Conservation (phyloP, 1,140 invertebrate species). For the Metaphire vulgaris region DNA sequence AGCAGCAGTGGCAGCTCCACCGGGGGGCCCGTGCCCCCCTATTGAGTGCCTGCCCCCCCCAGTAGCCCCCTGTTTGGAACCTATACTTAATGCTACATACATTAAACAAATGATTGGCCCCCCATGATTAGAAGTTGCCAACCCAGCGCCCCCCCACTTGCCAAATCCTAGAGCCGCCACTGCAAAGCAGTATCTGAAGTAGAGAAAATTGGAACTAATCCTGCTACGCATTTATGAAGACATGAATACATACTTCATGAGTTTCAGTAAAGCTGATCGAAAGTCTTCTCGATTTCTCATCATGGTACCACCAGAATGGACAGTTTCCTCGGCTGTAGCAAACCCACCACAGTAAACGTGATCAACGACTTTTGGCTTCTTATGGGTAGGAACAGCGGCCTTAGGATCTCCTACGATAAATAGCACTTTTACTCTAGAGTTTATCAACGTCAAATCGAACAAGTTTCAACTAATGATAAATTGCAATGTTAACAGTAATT, state of each 20-base stretch:
- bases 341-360: neutral
- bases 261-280: slow-evolving; percentile 66
- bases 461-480: neutral
- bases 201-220: neutral
- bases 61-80: too few species aligned
- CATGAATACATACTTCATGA: slow-evolving; percentile 58
- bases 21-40: too few species aligned
- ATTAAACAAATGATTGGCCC: too few species aligned
- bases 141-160: too few species aligned
- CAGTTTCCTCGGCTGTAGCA: neutral
- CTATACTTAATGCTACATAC: too few species aligned
- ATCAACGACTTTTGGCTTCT: neutral
- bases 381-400: neutral
- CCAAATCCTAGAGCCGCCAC: too few species aligned
- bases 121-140: too few species aligned
- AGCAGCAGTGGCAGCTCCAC: too few species aligned
- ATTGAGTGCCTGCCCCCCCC: too few species aligned
- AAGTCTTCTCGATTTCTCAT: slow-evolving; percentile 74
- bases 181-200: too few species aligned
- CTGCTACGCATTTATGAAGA: slow-evolving; percentile 1
- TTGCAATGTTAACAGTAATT: neutral
- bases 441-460: neutral
- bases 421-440: neutral
- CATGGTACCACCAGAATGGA: slow-evolving; percentile 38
- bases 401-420: neutral